Conservation (phyloP, 2,888 invertebrate genomes). For the Leptinotarsa tumamoca region DNA sequence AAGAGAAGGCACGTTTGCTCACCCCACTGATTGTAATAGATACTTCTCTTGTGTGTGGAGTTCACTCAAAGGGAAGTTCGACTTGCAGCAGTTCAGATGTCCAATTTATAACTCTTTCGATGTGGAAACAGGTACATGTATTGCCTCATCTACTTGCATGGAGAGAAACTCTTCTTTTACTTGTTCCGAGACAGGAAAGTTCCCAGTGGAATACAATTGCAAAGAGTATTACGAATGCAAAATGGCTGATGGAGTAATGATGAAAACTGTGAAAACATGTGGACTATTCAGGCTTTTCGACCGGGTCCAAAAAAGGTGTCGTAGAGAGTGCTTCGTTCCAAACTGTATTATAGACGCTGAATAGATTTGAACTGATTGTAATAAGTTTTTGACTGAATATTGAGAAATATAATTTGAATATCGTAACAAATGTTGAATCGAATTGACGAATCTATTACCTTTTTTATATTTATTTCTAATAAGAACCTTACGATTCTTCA, state of each 20-base stretch:
- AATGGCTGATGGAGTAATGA: constrained; percentile 58
- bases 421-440: background rate
- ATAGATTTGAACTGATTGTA: background rate
- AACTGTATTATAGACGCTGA: background rate
- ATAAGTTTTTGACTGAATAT: background rate
- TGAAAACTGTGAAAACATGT: constrained; percentile 65
- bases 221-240: constrained; percentile 68
- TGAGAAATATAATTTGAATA: background rate
- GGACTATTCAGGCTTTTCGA: constrained; percentile 67
- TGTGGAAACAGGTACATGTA: constrained; percentile 62
- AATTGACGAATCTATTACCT: background rate
- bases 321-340: constrained; percentile 54
- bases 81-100: constrained; percentile 69
- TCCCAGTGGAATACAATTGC: constrained; percentile 65
- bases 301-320: constrained; percentile 54
- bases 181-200: constrained; percentile 65
- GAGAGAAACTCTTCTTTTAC: constrained; percentile 50
- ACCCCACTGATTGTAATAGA: constrained; percentile 67
- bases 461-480: background rate
- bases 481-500: background rate
- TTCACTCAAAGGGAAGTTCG: constrained; percentile 66
- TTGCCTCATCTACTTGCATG: constrained; percentile 67
- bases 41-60: constrained; percentile 71
- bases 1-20: constrained; percentile 67
- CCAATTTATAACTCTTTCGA: constrained; percentile 65